Base-by-base conservation (phyloP, 2,113 vertebrate genomes). In the Beaufortia kweichowensis region DNA sequence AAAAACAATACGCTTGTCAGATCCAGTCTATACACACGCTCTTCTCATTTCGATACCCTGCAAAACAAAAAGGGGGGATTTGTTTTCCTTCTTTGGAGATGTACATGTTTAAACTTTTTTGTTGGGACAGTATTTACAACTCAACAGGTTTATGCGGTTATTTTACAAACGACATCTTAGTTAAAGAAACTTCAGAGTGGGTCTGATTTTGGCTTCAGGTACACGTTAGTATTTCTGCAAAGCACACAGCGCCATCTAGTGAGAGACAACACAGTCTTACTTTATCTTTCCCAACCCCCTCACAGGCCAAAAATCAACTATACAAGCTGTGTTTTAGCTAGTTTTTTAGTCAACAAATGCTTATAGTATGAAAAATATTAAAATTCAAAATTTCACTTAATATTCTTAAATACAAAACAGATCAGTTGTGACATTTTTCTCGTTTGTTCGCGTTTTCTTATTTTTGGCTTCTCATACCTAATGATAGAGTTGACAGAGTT, bases 161-260 rank as follows among this genome's bases (percentile, higher is more conserved):
- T 69, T 77, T 60, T 57, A 76, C 68, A 73, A 63, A 63, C 57
- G 66, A 63, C 59, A 21, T 63, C 43, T 68, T 63, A 31, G 76
- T 61, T 55, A 26, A 67, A 63, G 65, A 29, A 73, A 59, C 68
- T 61, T 76, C 19, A 64, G 61, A 60, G 43, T 39, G 31, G 61
- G 31, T 76, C 41, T 65, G 35, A 56, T 19, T 65, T 73, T 53
- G 46, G 50, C 53, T 71, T 59, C 41, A 60, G 67, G 9, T 70
- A 43, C 53, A 48, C 41, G 8, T 59, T 43, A 65, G 15, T 11
- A 61, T 78, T 77, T 92, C 89, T 88, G 76, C 83, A 89, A 93
- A 91, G 92, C 86, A 87, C 90, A 92, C 90, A 93, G 88, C 90
- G 88, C 92, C 92, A 93, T 93, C 92, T 93, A 93, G 90, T 91